These are phyloP conservation scores for Syndactyla subalaris DNA, from an alignment of 2,797 vertebrate species.

Conservation along the genomic window DNA sequence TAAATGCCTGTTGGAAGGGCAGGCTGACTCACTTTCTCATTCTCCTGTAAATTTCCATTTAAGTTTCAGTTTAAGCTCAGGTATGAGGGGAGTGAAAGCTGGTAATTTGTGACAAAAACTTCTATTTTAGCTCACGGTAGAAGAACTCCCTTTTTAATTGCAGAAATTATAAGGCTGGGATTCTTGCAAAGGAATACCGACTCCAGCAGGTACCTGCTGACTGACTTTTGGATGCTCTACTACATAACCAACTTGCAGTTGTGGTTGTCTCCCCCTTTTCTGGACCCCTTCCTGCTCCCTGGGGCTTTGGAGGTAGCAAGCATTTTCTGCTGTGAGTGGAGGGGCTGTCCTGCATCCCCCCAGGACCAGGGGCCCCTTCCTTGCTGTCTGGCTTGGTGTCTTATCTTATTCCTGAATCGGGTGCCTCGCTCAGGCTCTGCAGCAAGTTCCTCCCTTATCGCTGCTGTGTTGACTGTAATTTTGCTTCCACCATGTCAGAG, in stretches of 20 bases:
- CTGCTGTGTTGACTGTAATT: background rate
- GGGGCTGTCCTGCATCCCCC: background rate
- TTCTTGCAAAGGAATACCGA: background rate
- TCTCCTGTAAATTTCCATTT: conserved; percentile 65
- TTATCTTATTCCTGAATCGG: background rate
- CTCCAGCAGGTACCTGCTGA: background rate
- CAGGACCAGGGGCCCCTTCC: background rate
- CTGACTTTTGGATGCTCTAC: background rate
- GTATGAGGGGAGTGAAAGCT: conserved; percentile 60
- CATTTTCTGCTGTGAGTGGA: background rate
- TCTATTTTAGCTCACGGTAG: conserved; percentile 32
- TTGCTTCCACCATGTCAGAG: conserved; percentile 42
- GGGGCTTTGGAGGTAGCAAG: background rate
- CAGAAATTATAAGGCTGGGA: conserved; percentile 29
- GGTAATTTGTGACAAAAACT: conserved; percentile 66
- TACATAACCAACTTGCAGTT: fast-evolving
- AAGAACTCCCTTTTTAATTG: conserved; percentile 59
- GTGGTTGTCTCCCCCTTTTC: background rate
- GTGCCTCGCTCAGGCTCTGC: background rate
- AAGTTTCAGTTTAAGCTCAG: conserved; percentile 55
- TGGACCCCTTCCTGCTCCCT: fast-evolving
- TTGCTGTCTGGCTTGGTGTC: background rate
- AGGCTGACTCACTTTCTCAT: conserved; percentile 65
- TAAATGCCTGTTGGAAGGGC: conserved; percentile 39
- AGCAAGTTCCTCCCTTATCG: background rate